Evolutionary conservation across 2,797 vertebrate genomes (phyloP), one percentile per base, ranked within the genome.

Genomic region (Aphelocoma californica): DNA sequence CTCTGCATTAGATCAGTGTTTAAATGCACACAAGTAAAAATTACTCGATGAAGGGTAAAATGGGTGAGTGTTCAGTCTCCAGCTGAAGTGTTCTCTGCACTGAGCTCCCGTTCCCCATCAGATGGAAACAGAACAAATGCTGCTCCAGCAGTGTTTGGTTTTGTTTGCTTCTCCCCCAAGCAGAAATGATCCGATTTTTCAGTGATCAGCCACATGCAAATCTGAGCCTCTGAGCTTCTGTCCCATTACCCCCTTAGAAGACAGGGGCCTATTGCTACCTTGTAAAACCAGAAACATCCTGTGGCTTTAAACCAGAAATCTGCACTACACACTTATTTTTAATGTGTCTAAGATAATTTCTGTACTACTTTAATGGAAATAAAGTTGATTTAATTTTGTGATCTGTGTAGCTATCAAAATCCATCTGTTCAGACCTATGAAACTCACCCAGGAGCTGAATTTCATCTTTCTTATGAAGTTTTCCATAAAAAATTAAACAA

Each of bases 381-480:
- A 94, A 97, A 97, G 91, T 32, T 96, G 93, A 96, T 51, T 96
- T 87, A 95, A 96, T 94, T 97, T 96, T 88, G 90, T 90, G 92
- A 97, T 86, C 96, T 95, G 89, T 34, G 25, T 91, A 97, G 95
- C 96, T 96, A 97, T 96, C 96, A 97, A 97, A 97, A 96, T 71
- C 92, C 95, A 98, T 97, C 96, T 97, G 97, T 94, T 98, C 95
- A 95, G 92, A 92, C 64, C 92, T 94, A 96, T 29, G 78, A 88
- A 93, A 93, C 21, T 61, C 36, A 78, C 56, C 81, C 86, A 87
- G 81, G 93, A 96, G 85, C 87, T 72, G 87, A 95, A 92, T 91
- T 97, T 88, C 81, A 97, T 96, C 89, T 96, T 96, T 94, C 91
- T 97, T 87, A 93, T 62, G 69, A 84, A 93, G 62, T 73, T 87